Evolutionary conservation across 1,140 invertebrate genomes (phyloP).

Genomic region (Drosophila elegans): DNA sequence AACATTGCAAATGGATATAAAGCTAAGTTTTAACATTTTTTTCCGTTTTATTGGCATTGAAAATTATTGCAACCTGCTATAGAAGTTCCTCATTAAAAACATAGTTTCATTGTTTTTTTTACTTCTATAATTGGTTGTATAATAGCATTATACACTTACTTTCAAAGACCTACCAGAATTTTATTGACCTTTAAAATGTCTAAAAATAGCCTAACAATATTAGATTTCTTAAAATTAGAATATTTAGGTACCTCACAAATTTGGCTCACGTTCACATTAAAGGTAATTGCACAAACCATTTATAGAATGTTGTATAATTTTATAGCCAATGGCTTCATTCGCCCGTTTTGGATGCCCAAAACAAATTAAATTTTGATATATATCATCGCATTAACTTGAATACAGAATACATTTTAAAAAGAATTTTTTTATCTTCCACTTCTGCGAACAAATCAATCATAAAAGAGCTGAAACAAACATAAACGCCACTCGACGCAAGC

Average conservation of each 20-base stretch:
- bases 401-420: slow-evolving; percentile 4
- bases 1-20: neutral
- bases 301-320: slow-evolving; percentile 2
- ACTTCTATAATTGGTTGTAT: neutral
- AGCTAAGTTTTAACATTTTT: slow-evolving; percentile 1
- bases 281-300: slow-evolving; percentile 7
- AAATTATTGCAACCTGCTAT: slow-evolving; percentile 1
- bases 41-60: slow-evolving; percentile 10
- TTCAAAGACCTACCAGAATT: too few relatives aligned
- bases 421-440: slow-evolving; percentile 11
- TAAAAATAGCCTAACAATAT: too few relatives aligned
- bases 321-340: too few relatives aligned
- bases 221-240: neutral
- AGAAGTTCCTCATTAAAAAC: slow-evolving; percentile 6
- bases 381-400: neutral
- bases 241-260: neutral
- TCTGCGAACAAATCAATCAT: slow-evolving; percentile 34
- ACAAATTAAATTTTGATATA: slow-evolving; percentile 30
- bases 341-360: slow-evolving; percentile 22
- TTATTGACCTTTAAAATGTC: too few relatives aligned
- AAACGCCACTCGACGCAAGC: slow-evolving; percentile 11
- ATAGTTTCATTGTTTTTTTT: neutral
- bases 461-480: slow-evolving; percentile 21
- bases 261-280: slow-evolving; percentile 4
- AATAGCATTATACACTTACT: neutral